Evolutionary conservation across 2,888 invertebrate species (phyloP).

Genomic region (Pedicia rivosa): DNA sequence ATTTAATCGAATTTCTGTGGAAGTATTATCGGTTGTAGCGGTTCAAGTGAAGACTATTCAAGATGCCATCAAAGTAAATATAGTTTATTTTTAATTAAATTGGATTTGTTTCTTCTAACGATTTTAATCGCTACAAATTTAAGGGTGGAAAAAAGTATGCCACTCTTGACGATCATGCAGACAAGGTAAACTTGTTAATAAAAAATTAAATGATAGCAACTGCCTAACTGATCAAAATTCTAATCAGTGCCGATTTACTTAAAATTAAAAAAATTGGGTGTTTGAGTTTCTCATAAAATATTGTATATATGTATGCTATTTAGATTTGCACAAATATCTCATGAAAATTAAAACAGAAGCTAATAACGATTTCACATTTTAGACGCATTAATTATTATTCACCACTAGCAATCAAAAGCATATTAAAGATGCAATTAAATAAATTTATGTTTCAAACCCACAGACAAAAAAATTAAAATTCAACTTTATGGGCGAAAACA

Average conservation of each 20-base stretch:
- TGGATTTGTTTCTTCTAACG: neutral
- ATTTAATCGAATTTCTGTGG: constrained; percentile 88
- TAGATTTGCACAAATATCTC: too few relatives aligned
- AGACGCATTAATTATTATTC: neutral
- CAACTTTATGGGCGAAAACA: constrained; percentile 70
- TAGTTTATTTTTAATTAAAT: neutral
- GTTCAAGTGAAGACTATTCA: constrained; percentile 79
- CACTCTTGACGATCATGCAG: constrained; percentile 2
- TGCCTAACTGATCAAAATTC: too few relatives aligned
- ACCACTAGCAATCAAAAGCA: neutral
- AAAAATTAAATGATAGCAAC: too few relatives aligned
- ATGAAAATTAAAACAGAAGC: too few relatives aligned
- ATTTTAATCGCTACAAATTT: neutral
- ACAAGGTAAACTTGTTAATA: constrained; percentile 4
- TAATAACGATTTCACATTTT: too few relatives aligned
- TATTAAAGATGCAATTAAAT: constrained; percentile 6
- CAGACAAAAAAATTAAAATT: constrained; percentile 56
- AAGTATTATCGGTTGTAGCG: constrained; percentile 88
- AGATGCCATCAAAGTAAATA: constrained; percentile 59
- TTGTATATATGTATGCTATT: too few relatives aligned
- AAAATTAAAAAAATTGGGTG: too few relatives aligned
- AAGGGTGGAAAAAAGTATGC: neutral
- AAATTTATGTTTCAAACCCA: neutral
- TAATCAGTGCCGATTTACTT: too few relatives aligned
- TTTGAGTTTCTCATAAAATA: too few relatives aligned